Evolutionary conservation across 2,888 invertebrate genomes (phyloP).

Genomic region (Melieria picta): DNA sequence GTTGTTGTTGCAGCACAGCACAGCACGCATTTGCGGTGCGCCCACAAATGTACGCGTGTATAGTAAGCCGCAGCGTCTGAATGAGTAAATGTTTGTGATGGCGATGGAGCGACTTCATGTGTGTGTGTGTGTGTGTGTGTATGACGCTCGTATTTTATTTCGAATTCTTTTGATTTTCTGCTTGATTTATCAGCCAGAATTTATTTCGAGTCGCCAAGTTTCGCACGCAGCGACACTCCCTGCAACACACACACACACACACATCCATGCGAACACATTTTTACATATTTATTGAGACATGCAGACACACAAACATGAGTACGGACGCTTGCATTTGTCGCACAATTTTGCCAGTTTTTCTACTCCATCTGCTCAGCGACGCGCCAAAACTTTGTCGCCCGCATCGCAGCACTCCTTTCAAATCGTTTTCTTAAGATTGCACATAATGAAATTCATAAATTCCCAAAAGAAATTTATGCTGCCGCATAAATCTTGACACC

Average conservation of each 20-base stretch:
- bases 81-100: too few relatives aligned
- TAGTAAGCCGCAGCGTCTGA: slow-evolving; percentile 13
- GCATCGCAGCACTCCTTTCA: not conserved
- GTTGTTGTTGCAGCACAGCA: not conserved
- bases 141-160: slow-evolving; percentile 24
- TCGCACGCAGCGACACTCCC: slow-evolving; percentile 39
- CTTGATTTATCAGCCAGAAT: slow-evolving; percentile 57
- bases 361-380: slow-evolving; percentile 15
- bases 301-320: not conserved
- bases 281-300: slow-evolving; percentile 2
- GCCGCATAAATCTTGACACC: not conserved
- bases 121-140: slow-evolving; percentile 7
- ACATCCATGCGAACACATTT: not conserved
- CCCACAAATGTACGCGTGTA: slow-evolving; percentile 48
- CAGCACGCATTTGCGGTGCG: slow-evolving; percentile 22
- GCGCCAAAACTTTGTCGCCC: slow-evolving; percentile 4
- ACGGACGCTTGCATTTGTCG: not conserved
- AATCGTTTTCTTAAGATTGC: slow-evolving; percentile 6
- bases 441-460: not conserved
- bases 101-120: slow-evolving; percentile 6
- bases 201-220: slow-evolving; percentile 41
- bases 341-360: slow-evolving; percentile 20
- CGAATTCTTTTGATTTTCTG: slow-evolving; percentile 53
- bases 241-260: slow-evolving; percentile 25
- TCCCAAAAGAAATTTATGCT: slow-evolving; percentile 1